These are phyloP conservation scores for Stegodyphus mimosarum DNA, from an alignment of 1,140 invertebrate species.

Conservation along the genomic window DNA sequence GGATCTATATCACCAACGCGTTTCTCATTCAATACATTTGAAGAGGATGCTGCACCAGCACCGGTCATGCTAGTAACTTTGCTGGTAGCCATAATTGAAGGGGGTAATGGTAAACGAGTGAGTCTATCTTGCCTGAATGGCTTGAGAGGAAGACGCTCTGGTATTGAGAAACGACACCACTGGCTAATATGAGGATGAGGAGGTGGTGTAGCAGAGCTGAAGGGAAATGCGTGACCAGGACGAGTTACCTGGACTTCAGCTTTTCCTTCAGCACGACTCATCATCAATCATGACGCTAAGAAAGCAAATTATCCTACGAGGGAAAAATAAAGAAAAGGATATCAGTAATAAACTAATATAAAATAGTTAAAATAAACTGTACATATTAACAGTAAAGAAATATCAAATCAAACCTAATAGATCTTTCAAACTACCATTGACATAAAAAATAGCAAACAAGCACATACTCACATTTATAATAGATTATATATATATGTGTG, in stretches of 20 bases:
- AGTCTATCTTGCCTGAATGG: slow-evolving; percentile 51
- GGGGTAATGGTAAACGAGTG: slow-evolving; percentile 24
- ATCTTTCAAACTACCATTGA: too few relatives aligned
- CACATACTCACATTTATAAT: too few relatives aligned
- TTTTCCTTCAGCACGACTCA: slow-evolving; percentile 59
- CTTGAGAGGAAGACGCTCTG: slow-evolving; percentile 42
- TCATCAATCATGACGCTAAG: slow-evolving; percentile 41
- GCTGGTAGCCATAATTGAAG: slow-evolving; percentile 43
- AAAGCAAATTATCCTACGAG: background rate
- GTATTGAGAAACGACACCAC: slow-evolving; percentile 50
- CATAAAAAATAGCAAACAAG: too few relatives aligned
- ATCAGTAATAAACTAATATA: too few relatives aligned
- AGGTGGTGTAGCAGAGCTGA: slow-evolving; percentile 8
- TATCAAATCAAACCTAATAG: too few relatives aligned
- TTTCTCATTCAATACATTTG: background rate
- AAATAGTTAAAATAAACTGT: too few relatives aligned
- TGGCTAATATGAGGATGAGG: slow-evolving; percentile 47
- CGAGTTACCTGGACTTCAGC: slow-evolving; percentile 54
- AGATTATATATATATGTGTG: too few relatives aligned
- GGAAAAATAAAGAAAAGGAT: too few relatives aligned
- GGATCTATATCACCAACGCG: slow-evolving; percentile 37
- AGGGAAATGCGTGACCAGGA: slow-evolving; percentile 56
- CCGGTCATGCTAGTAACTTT: slow-evolving; percentile 6
- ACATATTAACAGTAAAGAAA: too few relatives aligned
- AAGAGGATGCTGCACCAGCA: background rate